Evolutionary conservation across 2,113 vertebrate species (phyloP).

Genomic region (Rhadina sibilatrix): DNA sequence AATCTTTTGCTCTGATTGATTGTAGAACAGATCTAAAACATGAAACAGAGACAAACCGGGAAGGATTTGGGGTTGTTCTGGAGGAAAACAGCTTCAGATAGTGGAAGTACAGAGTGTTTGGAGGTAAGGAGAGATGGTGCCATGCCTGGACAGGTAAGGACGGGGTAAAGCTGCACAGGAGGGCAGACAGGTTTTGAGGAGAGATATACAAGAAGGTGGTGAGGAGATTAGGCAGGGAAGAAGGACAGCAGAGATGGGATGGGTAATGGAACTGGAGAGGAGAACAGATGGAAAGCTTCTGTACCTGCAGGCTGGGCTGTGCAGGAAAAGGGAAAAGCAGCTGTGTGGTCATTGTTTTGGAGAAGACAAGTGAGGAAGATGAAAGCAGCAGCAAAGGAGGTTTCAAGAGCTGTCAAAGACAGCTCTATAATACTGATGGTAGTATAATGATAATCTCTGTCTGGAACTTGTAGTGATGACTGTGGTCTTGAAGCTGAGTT

Average conservation of each 20-base stretch:
- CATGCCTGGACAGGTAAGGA: rapidly evolving
- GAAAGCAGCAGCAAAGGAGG: not conserved
- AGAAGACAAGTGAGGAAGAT: not conserved
- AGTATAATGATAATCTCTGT: not conserved
- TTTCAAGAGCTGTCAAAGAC: not conserved
- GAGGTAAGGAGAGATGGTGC: not conserved
- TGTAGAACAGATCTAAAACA: not conserved
- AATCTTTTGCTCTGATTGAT: not conserved
- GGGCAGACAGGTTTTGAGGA: not conserved
- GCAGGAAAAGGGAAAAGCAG: not conserved
- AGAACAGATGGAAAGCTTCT: not conserved
- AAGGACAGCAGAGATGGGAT: not conserved
- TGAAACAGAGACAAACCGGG: not conserved
- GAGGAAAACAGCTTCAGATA: not conserved
- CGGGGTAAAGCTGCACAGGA: rapidly evolving
- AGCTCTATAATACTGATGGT: not conserved
- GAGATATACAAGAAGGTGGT: not conserved
- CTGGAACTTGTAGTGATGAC: not conserved
- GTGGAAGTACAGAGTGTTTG: not conserved
- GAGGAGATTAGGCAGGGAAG: not conserved
- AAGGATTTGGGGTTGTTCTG: not conserved
- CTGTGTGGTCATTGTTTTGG: not conserved
- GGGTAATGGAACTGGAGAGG: not conserved
- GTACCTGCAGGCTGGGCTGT: not conserved
- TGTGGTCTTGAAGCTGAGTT: not conserved